Evolutionary conservation across 1,140 invertebrate species (phyloP).

Genomic region (Aphaenogaster ashmeadi): DNA sequence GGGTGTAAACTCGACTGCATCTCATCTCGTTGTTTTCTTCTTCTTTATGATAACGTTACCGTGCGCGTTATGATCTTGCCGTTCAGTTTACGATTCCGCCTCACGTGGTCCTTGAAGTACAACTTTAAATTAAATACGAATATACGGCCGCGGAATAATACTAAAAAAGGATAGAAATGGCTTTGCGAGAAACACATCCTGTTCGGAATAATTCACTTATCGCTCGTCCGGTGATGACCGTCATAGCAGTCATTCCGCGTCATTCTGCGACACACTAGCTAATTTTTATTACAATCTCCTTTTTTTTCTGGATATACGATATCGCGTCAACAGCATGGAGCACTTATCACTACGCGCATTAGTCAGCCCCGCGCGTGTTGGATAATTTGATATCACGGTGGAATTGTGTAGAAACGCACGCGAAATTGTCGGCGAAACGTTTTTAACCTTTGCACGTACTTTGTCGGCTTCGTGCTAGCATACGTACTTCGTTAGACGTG

Average conservation of each 20-base stretch:
- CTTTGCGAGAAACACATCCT: neutral
- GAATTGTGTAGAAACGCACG: neutral
- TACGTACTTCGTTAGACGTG: slow-evolving; percentile 11
- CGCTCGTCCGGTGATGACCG: neutral
- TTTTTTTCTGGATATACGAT: neutral
- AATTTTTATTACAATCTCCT: slow-evolving; percentile 10
- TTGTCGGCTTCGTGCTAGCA: neutral
- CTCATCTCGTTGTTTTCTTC: slow-evolving; percentile 12
- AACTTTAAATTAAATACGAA: slow-evolving; percentile 29
- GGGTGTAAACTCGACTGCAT: slow-evolving; percentile 5
- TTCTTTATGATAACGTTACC: neutral
- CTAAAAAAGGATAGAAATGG: neutral
- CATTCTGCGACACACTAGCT: neutral
- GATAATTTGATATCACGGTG: slow-evolving; percentile 7
- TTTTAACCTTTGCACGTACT: slow-evolving; percentile 47
- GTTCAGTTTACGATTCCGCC: neutral
- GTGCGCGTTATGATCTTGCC: neutral
- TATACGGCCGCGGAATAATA: neutral
- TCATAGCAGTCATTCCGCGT: neutral
- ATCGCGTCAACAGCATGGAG: slow-evolving; percentile 13
- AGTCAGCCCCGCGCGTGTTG: slow-evolving; percentile 40
- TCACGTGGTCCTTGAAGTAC: neutral
- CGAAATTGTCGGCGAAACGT: slow-evolving; percentile 35
- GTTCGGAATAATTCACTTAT: slow-evolving; percentile 2
- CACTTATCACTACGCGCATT: slow-evolving; percentile 57